Base-by-base conservation (phyloP, 2,113 vertebrate genomes). In the Narcine bancroftii region DNA sequence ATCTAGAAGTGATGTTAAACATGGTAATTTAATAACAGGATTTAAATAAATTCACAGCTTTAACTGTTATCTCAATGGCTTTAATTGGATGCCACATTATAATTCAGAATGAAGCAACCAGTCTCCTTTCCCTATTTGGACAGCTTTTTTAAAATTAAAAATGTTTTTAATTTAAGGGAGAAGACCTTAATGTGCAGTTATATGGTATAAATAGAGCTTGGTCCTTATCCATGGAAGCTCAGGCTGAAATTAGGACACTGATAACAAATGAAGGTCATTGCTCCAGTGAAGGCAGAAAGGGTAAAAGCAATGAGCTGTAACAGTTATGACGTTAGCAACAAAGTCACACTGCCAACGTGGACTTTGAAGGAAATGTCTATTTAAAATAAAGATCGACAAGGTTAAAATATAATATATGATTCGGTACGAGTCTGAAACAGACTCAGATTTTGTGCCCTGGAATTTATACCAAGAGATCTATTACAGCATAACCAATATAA, bases 71-170 rank as follows among this genome's bases (percentile, higher is more conserved):
- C 65, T 71, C 13, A 69, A 91, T 19, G 56, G 63, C 36, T 69
- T 91, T 66, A 91, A 91, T 91, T 91, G n/a, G 65, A 91, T 91
- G 42, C 65, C 47, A 24, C 63, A 66, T 91, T 91, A 47, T 91
- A 47, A 91, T 47, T 91, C 63, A 33, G 63, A 47, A 45, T 45
- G 63, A 91, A 42, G 39, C 29, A 91, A 45, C 65, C 89, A 45
- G 66, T 91, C 29, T 69, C 47, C 39, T 91, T 69, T 91, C 21
- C 47, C 60, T 91, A 91, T 91, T 47, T 91, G 45, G 63, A 91
- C 89, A 91, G 89, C 19, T 33, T 91, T 69, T 66, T 91, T n/a
- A n/a, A n/a, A 91, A 91, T 91, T 91, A 91, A 91, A 91, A 91
- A 39, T 29, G 60, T 36, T 66, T 24, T 26, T 69, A 91, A 91